These are phyloP conservation scores for Thaumetopoea pityocampa DNA, from an alignment of 1,140 invertebrate species.

Conservation along the genomic window DNA sequence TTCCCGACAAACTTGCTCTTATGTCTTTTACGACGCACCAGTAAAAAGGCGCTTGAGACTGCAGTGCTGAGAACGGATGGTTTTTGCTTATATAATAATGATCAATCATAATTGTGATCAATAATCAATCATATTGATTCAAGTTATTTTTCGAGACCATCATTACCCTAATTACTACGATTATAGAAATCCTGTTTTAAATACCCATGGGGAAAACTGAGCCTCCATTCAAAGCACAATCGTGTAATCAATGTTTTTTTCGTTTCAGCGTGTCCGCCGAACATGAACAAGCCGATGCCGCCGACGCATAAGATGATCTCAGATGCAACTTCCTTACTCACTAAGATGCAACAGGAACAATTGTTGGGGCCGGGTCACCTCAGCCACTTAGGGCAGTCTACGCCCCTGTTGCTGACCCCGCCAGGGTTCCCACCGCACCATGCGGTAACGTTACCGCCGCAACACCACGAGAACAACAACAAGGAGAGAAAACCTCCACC, in stretches of 20 bases:
- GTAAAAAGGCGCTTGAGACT: too few species aligned
- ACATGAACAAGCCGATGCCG: slow-evolving; percentile 84
- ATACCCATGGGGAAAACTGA: slow-evolving; percentile 49
- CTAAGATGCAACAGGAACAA: slow-evolving; percentile 84
- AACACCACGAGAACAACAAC: slow-evolving; percentile 73
- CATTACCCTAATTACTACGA: neutral
- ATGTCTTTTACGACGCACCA: too few species aligned
- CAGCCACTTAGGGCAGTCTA: slow-evolving; percentile 76
- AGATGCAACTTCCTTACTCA: slow-evolving; percentile 82
- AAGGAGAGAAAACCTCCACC: slow-evolving; percentile 77
- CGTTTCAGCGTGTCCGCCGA: slow-evolving; percentile 80
- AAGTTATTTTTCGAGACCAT: too few species aligned
- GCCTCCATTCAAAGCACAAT: neutral
- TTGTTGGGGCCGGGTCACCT: slow-evolving; percentile 70
- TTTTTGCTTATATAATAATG: too few species aligned
- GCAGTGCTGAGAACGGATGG: too few species aligned
- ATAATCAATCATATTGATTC: too few species aligned
- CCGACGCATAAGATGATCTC: slow-evolving; percentile 85
- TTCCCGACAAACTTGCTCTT: too few species aligned
- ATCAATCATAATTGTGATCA: too few species aligned
- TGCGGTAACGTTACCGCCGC: slow-evolving; percentile 76
- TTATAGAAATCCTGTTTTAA: neutral
- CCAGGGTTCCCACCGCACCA: slow-evolving; percentile 81
- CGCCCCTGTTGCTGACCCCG: slow-evolving; percentile 79
- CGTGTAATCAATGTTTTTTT: slow-evolving; percentile 10